Evolutionary conservation across 64 coral and sea anemone species (phyloP).

Genomic region (Actinia tenebrosa): DNA sequence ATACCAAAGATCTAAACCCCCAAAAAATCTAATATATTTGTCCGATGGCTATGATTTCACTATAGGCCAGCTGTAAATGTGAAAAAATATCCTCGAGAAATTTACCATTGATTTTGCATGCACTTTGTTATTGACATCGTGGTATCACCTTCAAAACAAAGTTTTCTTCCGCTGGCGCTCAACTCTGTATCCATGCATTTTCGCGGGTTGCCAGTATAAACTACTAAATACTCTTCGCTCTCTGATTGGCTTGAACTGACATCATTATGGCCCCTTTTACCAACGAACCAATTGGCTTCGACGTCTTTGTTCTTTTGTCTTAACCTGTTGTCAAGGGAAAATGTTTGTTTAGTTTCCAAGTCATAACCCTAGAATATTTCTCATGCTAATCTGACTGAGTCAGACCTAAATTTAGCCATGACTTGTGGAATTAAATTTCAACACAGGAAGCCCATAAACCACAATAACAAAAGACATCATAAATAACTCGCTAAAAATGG

Average conservation of each 20-base stretch:
- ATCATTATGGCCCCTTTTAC: slow-evolving; percentile 1
- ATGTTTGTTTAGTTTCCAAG: slow-evolving; percentile 34
- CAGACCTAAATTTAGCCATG: slow-evolving; percentile 32
- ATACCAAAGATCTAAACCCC: not conserved
- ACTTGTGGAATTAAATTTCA: not conserved
- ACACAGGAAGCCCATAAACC: slow-evolving; percentile 2
- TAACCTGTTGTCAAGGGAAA: slow-evolving; percentile 35
- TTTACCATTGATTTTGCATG: not conserved
- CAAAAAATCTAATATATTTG: not conserved
- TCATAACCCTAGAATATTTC: slow-evolving; percentile 28
- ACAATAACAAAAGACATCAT: not conserved
- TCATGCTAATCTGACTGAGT: slow-evolving; percentile 31
- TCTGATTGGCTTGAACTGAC: slow-evolving; percentile 39
- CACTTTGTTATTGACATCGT: not conserved
- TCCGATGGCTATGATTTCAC: not conserved
- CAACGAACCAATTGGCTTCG: slow-evolving; percentile 27
- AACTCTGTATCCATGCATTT: slow-evolving; percentile 48
- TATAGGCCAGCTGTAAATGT: not conserved
- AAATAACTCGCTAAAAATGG: not conserved
- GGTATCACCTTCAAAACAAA: slow-evolving; percentile 4
- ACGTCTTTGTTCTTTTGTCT: slow-evolving; percentile 36
- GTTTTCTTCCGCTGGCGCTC: not conserved
- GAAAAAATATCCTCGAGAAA: not conserved
- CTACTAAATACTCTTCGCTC: not conserved
- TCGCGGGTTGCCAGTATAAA: slow-evolving; percentile 71